Conservation (phyloP, 2,113 vertebrate species). For the Hiodon alosoides region DNA sequence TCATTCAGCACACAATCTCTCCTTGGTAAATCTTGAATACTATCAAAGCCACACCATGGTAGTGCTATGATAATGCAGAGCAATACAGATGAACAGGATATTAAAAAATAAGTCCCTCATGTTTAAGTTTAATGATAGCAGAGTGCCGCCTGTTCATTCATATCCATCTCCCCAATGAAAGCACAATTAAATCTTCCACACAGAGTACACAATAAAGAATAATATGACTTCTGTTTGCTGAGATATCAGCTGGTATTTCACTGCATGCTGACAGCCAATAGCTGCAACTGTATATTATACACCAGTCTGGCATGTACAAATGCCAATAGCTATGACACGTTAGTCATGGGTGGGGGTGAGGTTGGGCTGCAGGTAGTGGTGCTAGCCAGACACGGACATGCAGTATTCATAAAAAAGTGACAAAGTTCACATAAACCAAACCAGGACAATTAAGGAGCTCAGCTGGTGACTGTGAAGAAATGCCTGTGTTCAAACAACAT, state of each 20-base stretch:
- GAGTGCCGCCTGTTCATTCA: slow-evolving; percentile 52
- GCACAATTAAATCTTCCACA: slow-evolving; percentile 67
- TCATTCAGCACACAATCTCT: slow-evolving; percentile 36
- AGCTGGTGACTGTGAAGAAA: slow-evolving; percentile 69
- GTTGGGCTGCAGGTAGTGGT: slow-evolving; percentile 31
- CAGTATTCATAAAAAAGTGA: slow-evolving; percentile 52
- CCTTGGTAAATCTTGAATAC: slow-evolving; percentile 37
- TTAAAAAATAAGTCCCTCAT: slow-evolving; percentile 57
- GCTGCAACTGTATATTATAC: slow-evolving; percentile 71
- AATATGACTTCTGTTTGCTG: slow-evolving; percentile 87
- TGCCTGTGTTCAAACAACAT: slow-evolving; percentile 66
- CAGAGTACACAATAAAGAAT: slow-evolving; percentile 76
- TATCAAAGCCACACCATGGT: slow-evolving; percentile 38
- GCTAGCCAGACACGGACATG: not conserved
- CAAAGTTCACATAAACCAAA: slow-evolving; percentile 67
- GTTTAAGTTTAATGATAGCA: slow-evolving; percentile 43
- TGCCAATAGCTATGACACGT: slow-evolving; percentile 70
- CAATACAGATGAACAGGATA: slow-evolving; percentile 46
- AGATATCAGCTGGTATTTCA: slow-evolving; percentile 86
- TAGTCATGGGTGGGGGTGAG: slow-evolving; percentile 45
- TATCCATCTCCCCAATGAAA: slow-evolving; percentile 75
- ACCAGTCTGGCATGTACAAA: slow-evolving; percentile 85
- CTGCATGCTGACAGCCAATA: slow-evolving; percentile 70
- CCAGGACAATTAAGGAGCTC: slow-evolving; percentile 58
- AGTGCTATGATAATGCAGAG: slow-evolving; percentile 32